Evolutionary conservation across 2,888 invertebrate species (phyloP).

Genomic region (Eristalinus aeneus): DNA sequence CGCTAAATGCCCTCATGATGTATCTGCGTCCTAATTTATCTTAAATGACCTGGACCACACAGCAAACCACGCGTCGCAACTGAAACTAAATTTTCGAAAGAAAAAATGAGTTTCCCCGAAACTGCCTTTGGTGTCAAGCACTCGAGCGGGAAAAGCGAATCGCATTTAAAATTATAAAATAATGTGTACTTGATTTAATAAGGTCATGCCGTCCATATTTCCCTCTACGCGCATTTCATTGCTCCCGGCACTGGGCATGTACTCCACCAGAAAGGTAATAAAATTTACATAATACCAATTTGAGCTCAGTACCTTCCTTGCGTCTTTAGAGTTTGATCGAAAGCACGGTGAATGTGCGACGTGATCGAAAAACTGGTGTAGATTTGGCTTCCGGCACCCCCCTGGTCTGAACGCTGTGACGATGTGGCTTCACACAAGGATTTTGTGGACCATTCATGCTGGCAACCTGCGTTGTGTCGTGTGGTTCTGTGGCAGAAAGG

Average conservation of each 20-base stretch:
- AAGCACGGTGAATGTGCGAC: constrained; percentile 41
- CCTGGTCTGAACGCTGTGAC: constrained; percentile 33
- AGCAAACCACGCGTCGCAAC: constrained; percentile 4
- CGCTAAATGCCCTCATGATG: constrained; percentile 37
- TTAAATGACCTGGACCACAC: constrained; percentile 34
- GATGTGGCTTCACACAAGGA: constrained; percentile 33
- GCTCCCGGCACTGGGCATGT: constrained; percentile 32
- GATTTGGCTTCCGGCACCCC: constrained; percentile 60
- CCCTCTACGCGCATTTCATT: constrained; percentile 19
- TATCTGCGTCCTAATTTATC: constrained; percentile 59
- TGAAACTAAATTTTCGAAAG: constrained; percentile 5
- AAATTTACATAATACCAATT: constrained; percentile 68
- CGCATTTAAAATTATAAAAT: constrained; percentile 64
- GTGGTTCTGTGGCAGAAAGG: constrained; percentile 28
- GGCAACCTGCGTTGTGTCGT: constrained; percentile 10
- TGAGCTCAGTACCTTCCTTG: constrained; percentile 30
- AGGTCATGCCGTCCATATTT: constrained; percentile 49
- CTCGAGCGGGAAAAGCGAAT: constrained; percentile 38
- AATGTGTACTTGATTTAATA: constrained; percentile 62
- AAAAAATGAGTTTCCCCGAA: constrained; percentile 18
- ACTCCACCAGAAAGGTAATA: constrained; percentile 41
- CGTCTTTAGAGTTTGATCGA: constrained; percentile 46
- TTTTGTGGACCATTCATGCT: constrained; percentile 50
- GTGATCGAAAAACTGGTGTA: constrained; percentile 46
- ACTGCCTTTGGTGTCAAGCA: background rate